Percentiles rank a stretch among this genome's conserved stretches.
These are phyloP conservation scores for Drosophila formosana DNA, from an alignment of 2,888 invertebrate species.

Conservation along the genomic window DNA sequence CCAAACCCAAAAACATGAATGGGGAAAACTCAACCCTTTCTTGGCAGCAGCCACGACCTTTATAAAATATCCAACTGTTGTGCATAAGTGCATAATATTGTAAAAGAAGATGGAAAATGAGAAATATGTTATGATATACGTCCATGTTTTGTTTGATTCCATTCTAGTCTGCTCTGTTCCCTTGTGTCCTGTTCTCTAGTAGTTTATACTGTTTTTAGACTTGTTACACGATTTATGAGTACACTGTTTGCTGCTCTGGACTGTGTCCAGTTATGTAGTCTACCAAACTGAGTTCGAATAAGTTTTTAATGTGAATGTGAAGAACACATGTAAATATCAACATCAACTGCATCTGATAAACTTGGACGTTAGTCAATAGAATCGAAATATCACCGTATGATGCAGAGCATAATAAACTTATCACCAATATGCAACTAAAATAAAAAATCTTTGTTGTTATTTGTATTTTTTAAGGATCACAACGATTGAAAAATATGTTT, in stretches of 20 bases:
- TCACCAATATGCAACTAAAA: too few relatives aligned
- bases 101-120: conserved; percentile 34
- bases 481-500: too few relatives aligned
- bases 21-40: conserved; percentile 37
- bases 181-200: not conserved
- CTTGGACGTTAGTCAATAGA: not conserved
- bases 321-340: not conserved
- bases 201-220: conserved; percentile 26
- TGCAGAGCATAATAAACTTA: too few relatives aligned
- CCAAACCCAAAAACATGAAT: not conserved
- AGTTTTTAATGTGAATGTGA: conserved; percentile 2
- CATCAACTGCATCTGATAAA: not conserved
- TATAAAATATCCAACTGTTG: conserved; percentile 36
- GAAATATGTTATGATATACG: conserved; percentile 51
- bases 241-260: conserved; percentile 41
- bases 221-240: conserved; percentile 46
- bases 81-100: conserved; percentile 72
- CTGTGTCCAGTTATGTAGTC: conserved; percentile 20
- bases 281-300: not conserved
- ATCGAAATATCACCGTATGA: not conserved
- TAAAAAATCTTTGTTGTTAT: too few relatives aligned
- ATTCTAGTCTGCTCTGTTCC: conserved; percentile 3
- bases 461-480: too few relatives aligned
- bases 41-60: conserved; percentile 45
- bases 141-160: conserved; percentile 48